Percentiles rank a stretch among this genome's conserved stretches.
phyloP scores from a whole-genome alignment of 2,797 vertebrate genomes.

The Salmo trutta region DNA sequence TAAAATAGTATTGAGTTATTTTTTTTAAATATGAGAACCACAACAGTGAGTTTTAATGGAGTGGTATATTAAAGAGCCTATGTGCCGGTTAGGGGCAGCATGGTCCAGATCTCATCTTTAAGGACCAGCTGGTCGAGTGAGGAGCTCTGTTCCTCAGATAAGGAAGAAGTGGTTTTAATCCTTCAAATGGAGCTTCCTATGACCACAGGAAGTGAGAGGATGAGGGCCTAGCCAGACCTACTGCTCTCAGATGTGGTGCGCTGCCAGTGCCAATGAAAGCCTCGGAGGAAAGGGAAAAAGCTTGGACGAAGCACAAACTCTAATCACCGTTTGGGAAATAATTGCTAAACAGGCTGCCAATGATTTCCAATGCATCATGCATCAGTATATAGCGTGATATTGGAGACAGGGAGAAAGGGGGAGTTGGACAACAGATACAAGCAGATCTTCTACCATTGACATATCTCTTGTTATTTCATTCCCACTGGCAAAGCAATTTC shows the following conservation, averaged over 20 bases:
- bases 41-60: slow-evolving; percentile 35
- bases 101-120: slow-evolving; percentile 59
- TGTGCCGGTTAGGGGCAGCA: slow-evolving; percentile 41
- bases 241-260: slow-evolving; percentile 21
- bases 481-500: slow-evolving; percentile 18
- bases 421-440: slow-evolving; percentile 19
- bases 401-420: slow-evolving; percentile 20
- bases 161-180: slow-evolving; percentile 56
- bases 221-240: slow-evolving; percentile 13
- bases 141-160: slow-evolving; percentile 54
- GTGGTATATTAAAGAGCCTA: slow-evolving; percentile 34
- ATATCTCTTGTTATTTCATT: slow-evolving; percentile 13
- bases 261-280: slow-evolving; percentile 42
- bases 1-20: slow-evolving; percentile 16
- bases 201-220: slow-evolving; percentile 46
- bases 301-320: slow-evolving; percentile 28
- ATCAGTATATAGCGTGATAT: not conserved
- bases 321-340: slow-evolving; percentile 48
- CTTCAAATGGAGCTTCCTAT: slow-evolving; percentile 53
- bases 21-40: slow-evolving; percentile 30
- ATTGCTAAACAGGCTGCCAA: slow-evolving; percentile 40
- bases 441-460: slow-evolving; percentile 3
- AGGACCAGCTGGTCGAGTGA: slow-evolving; percentile 51
- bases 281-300: slow-evolving; percentile 31
- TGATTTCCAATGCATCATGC: slow-evolving; percentile 40